phyloP scores from a whole-genome alignment of 1,140 invertebrate genomes.

The Teleopsis dalmanni region DNA sequence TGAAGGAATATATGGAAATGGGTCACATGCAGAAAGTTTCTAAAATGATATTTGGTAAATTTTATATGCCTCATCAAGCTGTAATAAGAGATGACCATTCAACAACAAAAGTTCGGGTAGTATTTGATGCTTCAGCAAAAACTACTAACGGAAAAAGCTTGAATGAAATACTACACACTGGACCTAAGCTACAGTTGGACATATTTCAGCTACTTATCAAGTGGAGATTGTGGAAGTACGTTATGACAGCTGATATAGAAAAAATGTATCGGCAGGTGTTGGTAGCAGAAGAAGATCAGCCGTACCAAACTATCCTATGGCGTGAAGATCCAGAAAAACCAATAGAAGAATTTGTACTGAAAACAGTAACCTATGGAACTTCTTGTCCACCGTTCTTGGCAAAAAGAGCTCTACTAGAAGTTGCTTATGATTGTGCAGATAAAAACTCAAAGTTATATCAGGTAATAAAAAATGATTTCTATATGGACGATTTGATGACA shows the following conservation, averaged over 20 bases:
- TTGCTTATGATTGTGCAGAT: too few relatives aligned
- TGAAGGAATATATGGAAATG: conserved; percentile 6
- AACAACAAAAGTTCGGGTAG: not conserved
- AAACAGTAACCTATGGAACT: conserved; percentile 35
- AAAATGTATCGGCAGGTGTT: conserved; percentile 37
- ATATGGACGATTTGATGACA: too few relatives aligned
- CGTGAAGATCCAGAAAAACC: conserved; percentile 6
- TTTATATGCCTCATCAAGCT: too few relatives aligned
- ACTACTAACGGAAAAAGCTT: conserved; percentile 18
- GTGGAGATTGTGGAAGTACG: conserved; percentile 31
- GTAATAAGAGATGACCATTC: too few relatives aligned
- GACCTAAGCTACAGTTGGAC: conserved; percentile 26
- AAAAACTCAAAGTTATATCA: too few relatives aligned
- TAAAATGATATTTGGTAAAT: too few relatives aligned
- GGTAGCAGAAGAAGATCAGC: not conserved
- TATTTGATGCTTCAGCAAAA: conserved; percentile 14
- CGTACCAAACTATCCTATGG: conserved; percentile 2
- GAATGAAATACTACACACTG: conserved; percentile 34
- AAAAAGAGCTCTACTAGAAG: conserved; percentile 18
- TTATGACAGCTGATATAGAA: conserved; percentile 26
- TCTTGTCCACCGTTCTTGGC: conserved; percentile 24
- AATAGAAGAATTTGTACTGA: conserved; percentile 23
- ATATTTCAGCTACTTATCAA: conserved; percentile 35
- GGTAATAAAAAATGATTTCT: too few relatives aligned
- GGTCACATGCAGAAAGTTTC: conserved; percentile 9